phyloP scores from a whole-genome alignment of 2,888 invertebrate species.

The Tanytarsus gracilentus region DNA sequence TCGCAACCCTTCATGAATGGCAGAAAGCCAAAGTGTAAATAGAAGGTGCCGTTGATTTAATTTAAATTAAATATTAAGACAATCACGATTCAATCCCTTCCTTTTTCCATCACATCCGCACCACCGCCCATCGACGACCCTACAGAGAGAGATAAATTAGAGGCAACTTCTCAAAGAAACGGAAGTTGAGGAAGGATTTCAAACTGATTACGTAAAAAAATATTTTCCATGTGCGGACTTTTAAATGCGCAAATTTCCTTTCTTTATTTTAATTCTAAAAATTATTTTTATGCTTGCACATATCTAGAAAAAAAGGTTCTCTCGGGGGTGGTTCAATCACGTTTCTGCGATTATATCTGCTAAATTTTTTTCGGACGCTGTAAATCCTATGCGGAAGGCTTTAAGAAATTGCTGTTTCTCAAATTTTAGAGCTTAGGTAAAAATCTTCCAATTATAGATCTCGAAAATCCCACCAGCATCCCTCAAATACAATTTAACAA shows the following conservation, averaged over 20 bases:
- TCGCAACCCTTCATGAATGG: not conserved
- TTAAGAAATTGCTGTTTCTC: not conserved
- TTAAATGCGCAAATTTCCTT: no score
- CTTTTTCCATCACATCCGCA: no score
- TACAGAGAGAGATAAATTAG: no score
- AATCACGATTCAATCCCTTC: conserved; percentile 10
- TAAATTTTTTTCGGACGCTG: not conserved
- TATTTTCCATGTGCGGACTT: not conserved
- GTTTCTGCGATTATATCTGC: not conserved
- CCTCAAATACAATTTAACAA: not conserved
- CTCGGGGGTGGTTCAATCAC: conserved; percentile 11
- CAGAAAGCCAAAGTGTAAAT: not conserved
- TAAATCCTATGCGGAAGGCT: not conserved
- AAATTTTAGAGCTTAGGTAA: no score
- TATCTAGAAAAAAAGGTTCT: not conserved
- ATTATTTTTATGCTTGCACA: not conserved
- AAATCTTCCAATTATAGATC: no score
- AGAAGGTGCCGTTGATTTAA: conserved; percentile 8
- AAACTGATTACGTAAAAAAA: not conserved
- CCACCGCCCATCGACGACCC: no score
- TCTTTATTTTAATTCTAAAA: no score
- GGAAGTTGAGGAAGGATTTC: not conserved
- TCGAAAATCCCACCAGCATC: not conserved
- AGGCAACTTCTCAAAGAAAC: no score
- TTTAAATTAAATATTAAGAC: conserved; percentile 20